A percentile compares a stretch with the other conserved stretches of the same genome.
phyloP scores from a whole-genome alignment of 2,888 invertebrate species.

The Pteria penguin region DNA sequence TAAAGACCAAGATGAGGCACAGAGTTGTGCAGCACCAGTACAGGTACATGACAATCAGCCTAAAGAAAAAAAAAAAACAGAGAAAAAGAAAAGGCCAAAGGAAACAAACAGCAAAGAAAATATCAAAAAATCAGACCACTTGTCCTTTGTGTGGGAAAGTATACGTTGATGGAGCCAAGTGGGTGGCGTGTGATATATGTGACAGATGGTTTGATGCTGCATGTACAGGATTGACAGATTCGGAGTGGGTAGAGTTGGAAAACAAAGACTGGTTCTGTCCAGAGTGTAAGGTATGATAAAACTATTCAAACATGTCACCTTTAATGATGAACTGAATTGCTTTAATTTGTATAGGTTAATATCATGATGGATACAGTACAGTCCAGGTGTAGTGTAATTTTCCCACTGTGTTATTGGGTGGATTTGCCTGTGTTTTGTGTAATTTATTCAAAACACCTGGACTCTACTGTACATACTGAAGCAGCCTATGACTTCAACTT shows the following conservation, averaged over 20 bases:
- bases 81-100: not conserved
- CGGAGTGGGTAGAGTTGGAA: not conserved
- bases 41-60: not conserved
- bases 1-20: no score
- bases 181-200: constrained; percentile 22
- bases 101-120: not conserved
- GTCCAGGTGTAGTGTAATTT: no score
- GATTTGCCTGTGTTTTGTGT: no score
- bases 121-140: not conserved
- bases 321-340: no score
- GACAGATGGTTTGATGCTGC: constrained; percentile 16
- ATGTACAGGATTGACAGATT: constrained; percentile 6
- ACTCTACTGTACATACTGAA: no score
- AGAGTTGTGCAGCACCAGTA: not conserved
- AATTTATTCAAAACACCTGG: no score
- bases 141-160: not conserved
- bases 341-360: no score
- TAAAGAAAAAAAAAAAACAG: not conserved
- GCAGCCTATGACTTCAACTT: no score
- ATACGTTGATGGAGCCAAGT: constrained; percentile 8
- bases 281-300: constrained; percentile 4
- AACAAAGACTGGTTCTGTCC: constrained; percentile 1
- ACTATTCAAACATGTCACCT: not conserved
- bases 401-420: no score
- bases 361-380: no score